Percentiles rank a stretch among this genome's conserved stretches.
phyloP scores from a whole-genome alignment of 2,113 vertebrate genomes.

The Strix aluco region DNA sequence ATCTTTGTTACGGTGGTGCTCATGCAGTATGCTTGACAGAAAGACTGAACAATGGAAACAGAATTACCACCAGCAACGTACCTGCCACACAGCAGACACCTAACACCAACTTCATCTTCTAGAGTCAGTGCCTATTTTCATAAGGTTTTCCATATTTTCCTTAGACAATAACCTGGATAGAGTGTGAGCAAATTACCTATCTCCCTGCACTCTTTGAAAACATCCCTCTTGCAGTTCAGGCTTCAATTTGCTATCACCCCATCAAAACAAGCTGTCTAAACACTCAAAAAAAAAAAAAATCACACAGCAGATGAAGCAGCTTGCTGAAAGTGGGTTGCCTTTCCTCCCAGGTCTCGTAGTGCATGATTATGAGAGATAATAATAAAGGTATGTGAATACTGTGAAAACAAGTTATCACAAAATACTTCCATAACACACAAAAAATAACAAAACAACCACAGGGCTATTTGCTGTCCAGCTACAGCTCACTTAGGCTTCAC shows the following conservation, averaged over 20 bases:
- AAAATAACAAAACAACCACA: not conserved
- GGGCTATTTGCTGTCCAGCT: not conserved
- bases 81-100: not conserved
- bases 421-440: not conserved
- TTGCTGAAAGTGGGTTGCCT: not conserved
- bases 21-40: not conserved
- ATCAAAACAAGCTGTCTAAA: not conserved
- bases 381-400: not conserved
- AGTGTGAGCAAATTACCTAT: not conserved
- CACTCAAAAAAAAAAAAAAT: not conserved
- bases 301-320: not conserved
- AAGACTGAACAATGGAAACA: not conserved
- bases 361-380: not conserved
- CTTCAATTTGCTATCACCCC: not conserved
- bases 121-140: not conserved
- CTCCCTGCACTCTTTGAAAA: not conserved
- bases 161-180: not conserved
- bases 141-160: not conserved
- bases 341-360: not conserved
- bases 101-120: not conserved
- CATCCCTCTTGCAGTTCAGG: not conserved
- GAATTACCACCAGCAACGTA: rapidly evolving
- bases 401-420: not conserved
- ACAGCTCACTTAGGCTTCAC: not conserved
- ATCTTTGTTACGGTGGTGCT: not conserved